phyloP scores from a whole-genome alignment of 2,888 invertebrate species.

The Eupeodes luniger region DNA sequence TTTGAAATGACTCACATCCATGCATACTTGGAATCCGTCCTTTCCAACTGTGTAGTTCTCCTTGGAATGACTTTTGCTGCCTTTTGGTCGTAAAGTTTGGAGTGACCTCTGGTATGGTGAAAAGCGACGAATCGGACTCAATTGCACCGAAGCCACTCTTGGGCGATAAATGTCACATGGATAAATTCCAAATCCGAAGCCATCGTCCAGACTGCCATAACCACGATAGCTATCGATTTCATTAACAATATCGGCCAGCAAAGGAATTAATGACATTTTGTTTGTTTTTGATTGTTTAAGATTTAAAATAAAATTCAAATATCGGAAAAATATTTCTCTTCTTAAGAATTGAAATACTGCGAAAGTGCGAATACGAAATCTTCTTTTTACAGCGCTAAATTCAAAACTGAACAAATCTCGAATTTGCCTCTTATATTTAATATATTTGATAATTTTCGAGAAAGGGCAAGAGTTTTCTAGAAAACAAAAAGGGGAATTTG shows the following conservation, averaged over 20 bases:
- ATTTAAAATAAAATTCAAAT: background rate
- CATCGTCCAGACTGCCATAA: conserved; percentile 78
- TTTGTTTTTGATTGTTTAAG: conserved; percentile 27
- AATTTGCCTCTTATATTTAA: background rate
- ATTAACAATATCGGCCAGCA: conserved; percentile 80
- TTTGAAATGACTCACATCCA: conserved; percentile 90
- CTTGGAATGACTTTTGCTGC: conserved; percentile 88
- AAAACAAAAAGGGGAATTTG: background rate
- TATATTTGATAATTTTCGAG: background rate
- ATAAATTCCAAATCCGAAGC: conserved; percentile 80
- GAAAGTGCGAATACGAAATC: no score
- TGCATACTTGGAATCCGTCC: conserved; percentile 89
- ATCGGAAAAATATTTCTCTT: no score
- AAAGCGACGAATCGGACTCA: conserved; percentile 87
- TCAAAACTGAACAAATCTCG: background rate
- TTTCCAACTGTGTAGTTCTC: conserved; percentile 84
- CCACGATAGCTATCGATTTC: conserved; percentile 79
- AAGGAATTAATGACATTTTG: conserved; percentile 81
- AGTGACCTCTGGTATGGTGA: conserved; percentile 89
- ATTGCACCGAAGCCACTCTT: conserved; percentile 76
- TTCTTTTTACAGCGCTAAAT: background rate
- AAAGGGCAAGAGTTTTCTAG: conserved; percentile 33
- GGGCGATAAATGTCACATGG: conserved; percentile 81
- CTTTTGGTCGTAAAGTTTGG: conserved; percentile 7
- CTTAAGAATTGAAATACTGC: no score